phyloP scores from a whole-genome alignment of 2,113 vertebrate species.

The Otus sunia region DNA sequence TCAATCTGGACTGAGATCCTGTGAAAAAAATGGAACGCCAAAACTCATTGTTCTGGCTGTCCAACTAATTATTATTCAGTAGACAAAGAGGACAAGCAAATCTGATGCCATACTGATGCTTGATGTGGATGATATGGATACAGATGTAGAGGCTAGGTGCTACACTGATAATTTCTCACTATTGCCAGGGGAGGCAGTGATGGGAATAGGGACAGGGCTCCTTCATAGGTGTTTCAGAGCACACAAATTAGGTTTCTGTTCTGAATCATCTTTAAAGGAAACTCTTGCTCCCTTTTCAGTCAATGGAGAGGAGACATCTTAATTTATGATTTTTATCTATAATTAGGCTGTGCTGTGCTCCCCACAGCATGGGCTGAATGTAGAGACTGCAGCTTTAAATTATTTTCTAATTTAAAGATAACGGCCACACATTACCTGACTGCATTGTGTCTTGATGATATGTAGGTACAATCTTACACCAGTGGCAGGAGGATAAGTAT shows the following conservation, averaged over 20 bases:
- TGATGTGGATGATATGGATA: background rate
- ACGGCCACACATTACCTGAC: rapidly evolving
- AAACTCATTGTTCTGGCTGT: background rate
- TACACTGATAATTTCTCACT: background rate
- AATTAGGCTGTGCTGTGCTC: background rate
- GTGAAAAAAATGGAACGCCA: background rate
- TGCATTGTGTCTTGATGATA: rapidly evolving
- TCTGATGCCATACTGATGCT: background rate
- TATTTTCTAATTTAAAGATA: background rate
- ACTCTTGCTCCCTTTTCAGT: background rate
- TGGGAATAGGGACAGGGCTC: background rate
- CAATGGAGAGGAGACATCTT: background rate
- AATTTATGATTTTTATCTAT: background rate
- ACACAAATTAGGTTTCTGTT: background rate
- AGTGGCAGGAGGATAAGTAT: background rate
- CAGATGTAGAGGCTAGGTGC: background rate
- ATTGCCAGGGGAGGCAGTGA: background rate
- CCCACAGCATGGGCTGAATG: background rate
- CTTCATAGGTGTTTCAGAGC: background rate
- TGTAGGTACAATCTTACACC: rapidly evolving
- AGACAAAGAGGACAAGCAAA: background rate
- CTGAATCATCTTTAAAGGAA: background rate
- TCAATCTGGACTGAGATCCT: background rate
- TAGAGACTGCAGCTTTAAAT: background rate
- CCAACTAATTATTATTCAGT: background rate